Conservation (phyloP, 2,888 invertebrate species). For the Rotaria socialis region DNA sequence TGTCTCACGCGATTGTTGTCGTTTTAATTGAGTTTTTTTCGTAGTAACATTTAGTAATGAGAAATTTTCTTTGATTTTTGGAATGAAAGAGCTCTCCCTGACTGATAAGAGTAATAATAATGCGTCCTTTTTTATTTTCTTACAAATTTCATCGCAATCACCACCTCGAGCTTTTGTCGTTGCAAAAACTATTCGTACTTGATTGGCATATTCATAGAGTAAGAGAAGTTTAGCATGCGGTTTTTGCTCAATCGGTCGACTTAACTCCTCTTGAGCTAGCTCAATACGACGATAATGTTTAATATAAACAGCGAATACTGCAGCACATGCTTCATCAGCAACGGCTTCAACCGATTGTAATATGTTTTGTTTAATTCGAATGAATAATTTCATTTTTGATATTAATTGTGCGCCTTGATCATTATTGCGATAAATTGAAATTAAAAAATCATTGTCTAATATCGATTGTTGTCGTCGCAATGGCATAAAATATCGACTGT, state of each 20-base stretch:
- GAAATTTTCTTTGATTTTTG: neutral
- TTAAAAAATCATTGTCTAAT: neutral
- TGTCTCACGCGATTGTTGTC: neutral
- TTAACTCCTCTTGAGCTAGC: neutral
- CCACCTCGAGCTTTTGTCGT: neutral
- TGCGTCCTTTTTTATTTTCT: neutral
- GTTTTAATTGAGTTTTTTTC: neutral
- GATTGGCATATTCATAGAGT: neutral
- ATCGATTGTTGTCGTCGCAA: neutral
- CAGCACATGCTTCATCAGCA: neutral
- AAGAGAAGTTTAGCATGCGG: neutral
- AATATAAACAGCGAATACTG: neutral
- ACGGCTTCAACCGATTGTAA: neutral
- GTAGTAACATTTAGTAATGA: neutral
- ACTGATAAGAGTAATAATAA: neutral
- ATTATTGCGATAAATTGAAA: neutral
- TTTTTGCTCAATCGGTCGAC: neutral
- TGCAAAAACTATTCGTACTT: neutral
- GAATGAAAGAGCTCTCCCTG: neutral
- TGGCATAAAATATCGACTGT: neutral
- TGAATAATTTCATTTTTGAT: neutral
- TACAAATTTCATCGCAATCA: neutral
- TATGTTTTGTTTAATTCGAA: neutral
- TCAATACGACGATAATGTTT: slow-evolving; percentile 12
- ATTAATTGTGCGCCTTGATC: neutral